A percentile compares a stretch with the other conserved stretches of the same genome.
Evolutionary conservation across 2,797 vertebrate species (phyloP).

Genomic region (Leptatherina wallacei): DNA sequence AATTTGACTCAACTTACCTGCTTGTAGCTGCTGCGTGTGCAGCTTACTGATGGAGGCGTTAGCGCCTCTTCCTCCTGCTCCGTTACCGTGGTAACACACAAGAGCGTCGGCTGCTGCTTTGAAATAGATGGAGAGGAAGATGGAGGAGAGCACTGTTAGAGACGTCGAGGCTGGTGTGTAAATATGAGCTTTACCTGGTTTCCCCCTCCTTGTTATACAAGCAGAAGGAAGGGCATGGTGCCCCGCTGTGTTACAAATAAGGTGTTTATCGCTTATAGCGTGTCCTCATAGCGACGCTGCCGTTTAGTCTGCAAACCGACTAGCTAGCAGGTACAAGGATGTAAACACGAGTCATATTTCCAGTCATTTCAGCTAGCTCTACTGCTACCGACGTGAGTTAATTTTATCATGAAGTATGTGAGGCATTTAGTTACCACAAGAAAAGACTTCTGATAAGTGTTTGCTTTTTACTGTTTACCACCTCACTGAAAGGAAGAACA

Average conservation of each 20-base stretch:
- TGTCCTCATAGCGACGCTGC: conserved; percentile 26
- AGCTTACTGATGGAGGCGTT: conserved; percentile 8
- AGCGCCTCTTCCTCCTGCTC: conserved; percentile 48
- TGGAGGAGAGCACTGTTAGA: conserved; percentile 82
- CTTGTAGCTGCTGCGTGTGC: neutral
- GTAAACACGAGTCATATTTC: conserved; percentile 70
- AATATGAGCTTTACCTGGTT: conserved; percentile 45
- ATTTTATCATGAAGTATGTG: too few relatives aligned
- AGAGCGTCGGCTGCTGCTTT: conserved; percentile 77
- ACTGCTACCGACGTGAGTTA: neutral
- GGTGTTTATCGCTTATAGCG: conserved; percentile 23
- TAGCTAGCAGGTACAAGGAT: conserved; percentile 71
- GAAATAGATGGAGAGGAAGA: conserved; percentile 79
- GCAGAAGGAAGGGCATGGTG: conserved; percentile 2
- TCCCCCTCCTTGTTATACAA: neutral
- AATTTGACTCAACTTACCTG: neutral
- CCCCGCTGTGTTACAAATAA: neutral
- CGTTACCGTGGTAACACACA: conserved; percentile 82
- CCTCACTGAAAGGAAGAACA: neutral
- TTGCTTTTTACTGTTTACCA: neutral
- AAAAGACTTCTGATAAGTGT: neutral
- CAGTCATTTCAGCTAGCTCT: conserved; percentile 25
- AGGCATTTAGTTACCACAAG: too few relatives aligned
- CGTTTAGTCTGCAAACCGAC: conserved; percentile 44
- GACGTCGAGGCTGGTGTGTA: conserved; percentile 86